Evolutionary conservation across 2,797 vertebrate species (phyloP).

Genomic region (Notoglanidium macrostoma): DNA sequence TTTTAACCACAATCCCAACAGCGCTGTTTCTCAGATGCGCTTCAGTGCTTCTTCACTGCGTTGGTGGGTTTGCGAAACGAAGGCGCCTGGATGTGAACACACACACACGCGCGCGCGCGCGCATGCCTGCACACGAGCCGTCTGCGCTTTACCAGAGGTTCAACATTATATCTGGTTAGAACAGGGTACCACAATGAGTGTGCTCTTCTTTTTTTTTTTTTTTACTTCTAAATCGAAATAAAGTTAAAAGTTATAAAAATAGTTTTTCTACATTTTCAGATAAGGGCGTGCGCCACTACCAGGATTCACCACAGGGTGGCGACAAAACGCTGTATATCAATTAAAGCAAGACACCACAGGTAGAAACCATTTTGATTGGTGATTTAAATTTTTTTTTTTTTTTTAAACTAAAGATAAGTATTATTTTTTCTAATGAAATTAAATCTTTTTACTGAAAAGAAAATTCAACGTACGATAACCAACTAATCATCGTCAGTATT

Average conservation of each 20-base stretch:
- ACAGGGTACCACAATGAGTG: not conserved
- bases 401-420: too few species aligned
- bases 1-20: conserved; percentile 20
- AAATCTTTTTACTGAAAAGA: too few species aligned
- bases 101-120: not conserved
- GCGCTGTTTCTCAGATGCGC: conserved; percentile 26
- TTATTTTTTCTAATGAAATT: too few species aligned
- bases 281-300: not conserved
- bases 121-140: not conserved
- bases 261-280: not conserved
- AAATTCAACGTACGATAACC: too few species aligned
- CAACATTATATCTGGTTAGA: not conserved
- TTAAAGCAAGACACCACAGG: not conserved
- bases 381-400: too few species aligned
- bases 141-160: not conserved
- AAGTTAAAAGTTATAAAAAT: not conserved
- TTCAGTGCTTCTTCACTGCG: conserved; percentile 17
- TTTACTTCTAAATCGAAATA: not conserved
- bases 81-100: conserved; percentile 7
- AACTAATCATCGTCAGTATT: too few species aligned
- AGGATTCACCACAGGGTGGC: conserved; percentile 20
- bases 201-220: not conserved
- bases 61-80: conserved; percentile 30
- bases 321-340: conserved; percentile 19
- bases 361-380: not conserved